Percentiles rank a stretch among this genome's conserved stretches.
These are phyloP conservation scores for Chironex yamaguchii DNA, from an alignment of 30 jellyfish, hydroid and myxozoan species.

Conservation along the genomic window DNA sequence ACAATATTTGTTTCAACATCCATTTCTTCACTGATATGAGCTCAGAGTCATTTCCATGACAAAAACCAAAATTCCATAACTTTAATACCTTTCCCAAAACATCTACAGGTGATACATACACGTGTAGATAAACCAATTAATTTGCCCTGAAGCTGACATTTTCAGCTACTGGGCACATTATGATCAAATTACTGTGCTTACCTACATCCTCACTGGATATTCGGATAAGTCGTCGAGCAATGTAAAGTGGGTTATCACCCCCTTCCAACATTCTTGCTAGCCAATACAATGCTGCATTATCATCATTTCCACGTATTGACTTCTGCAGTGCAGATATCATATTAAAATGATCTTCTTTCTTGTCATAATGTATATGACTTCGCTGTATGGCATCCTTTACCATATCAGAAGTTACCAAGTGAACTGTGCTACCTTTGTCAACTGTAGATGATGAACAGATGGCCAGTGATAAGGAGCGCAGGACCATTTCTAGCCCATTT, in stretches of 20 bases:
- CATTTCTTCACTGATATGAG: no score
- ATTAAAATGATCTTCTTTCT: slow-evolving; percentile 89
- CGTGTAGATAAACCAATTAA: no score
- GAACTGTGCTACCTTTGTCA: background rate
- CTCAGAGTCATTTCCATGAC: no score
- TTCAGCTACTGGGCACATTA: background rate
- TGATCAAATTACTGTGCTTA: background rate
- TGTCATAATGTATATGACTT: slow-evolving; percentile 73
- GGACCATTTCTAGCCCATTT: slow-evolving; percentile 83
- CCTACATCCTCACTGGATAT: slow-evolving; percentile 96
- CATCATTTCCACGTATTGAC: slow-evolving; percentile 92
- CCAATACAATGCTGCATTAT: slow-evolving; percentile 94
- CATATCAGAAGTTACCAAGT: background rate
- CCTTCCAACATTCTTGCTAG: slow-evolving; percentile 96
- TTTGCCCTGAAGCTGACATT: no score
- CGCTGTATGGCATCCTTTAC: slow-evolving; percentile 22
- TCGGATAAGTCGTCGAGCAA: slow-evolving; percentile 92
- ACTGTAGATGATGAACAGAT: background rate
- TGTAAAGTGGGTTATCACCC: slow-evolving; percentile 90
- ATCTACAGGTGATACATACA: no score
- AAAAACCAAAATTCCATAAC: no score
- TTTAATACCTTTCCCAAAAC: no score
- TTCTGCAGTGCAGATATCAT: slow-evolving; percentile 91
- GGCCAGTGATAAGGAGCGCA: slow-evolving; percentile 5
- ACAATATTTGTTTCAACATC: no score